Base-by-base conservation (phyloP, 2,113 vertebrate genomes). In the Hoplias malabaricus region DNA sequence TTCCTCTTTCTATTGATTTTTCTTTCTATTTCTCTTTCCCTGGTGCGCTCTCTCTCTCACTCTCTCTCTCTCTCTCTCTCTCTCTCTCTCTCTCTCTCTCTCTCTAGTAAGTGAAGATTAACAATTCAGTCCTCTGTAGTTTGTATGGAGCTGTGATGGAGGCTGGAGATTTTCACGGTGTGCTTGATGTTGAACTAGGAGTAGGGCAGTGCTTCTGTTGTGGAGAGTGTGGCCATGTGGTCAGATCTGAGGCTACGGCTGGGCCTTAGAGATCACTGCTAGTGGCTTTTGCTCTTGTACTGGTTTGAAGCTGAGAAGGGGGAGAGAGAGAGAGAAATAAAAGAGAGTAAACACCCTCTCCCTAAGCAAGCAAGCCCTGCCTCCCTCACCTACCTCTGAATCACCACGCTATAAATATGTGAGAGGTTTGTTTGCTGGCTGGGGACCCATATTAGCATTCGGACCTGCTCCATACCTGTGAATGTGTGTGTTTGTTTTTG, bases 391-490 rank as follows among this genome's bases (percentile, higher is more conserved):
- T 29, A 29, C 46, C 16, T 21, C 71, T 76, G 69, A 87, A 81
- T 85, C 84, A 84, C 71, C 85, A 63, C 36, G 70, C 82, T 84
- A 81, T 72, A 84, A 84, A 87, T 80, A 84, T 75, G 65, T 77
- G 69, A 77, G 78, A 79, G 75, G 83, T 87, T 87, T 83, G 75
- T 89, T 87, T 89, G 74, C 63, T 36, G 73, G 81, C 79, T 66
- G n/a, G 43, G 81, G 69, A 82, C 81, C 80, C 83, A 79, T 85
- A 84, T 88, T 83, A 69, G 23, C 48, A 54, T 78, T 59, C 57
- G 8, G 63, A 43, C 59, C 76, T 57, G 46, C 53, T 48, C 36
- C 62, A 50, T 69, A 23, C 4, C 21, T 63, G 66, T 77, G 72
- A 66, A 68, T 31, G 21, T 4, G 69, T 59, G 21, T 66, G 59